Evolutionary conservation across 2,888 invertebrate species (phyloP).

Genomic region (Hipparchia semele): DNA sequence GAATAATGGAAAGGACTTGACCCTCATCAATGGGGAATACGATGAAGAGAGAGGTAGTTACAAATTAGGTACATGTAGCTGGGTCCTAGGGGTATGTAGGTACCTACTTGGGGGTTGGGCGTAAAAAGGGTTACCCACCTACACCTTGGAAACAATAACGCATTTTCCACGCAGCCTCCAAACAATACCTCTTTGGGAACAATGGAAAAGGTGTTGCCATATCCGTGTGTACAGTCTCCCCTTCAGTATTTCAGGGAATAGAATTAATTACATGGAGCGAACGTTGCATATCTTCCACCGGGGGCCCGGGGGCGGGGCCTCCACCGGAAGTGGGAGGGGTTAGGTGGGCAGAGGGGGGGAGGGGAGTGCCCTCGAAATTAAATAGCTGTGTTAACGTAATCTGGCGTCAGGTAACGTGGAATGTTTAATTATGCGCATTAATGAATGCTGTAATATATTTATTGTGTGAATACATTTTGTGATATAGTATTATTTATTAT

Average conservation of each 20-base stretch:
- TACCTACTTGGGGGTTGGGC: not conserved
- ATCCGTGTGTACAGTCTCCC: conserved; percentile 30
- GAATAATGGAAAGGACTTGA: no score
- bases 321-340: conserved; percentile 45
- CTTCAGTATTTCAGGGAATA: conserved; percentile 45
- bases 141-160: conserved; percentile 27
- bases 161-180: conserved; percentile 13
- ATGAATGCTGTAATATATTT: conserved; percentile 35
- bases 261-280: conserved; percentile 51
- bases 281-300: conserved; percentile 44
- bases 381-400: conserved; percentile 48
- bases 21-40: no score
- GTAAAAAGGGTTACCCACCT: conserved; percentile 16
- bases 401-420: conserved; percentile 47
- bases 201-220: conserved; percentile 38
- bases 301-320: conserved; percentile 41
- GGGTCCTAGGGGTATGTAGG: not conserved
- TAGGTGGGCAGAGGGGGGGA: conserved; percentile 13
- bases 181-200: conserved; percentile 34
- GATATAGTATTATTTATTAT: not conserved
- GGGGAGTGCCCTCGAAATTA: conserved; percentile 45
- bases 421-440: conserved; percentile 47
- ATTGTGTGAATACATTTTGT: conserved; percentile 27
- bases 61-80: not conserved
- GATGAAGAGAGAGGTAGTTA: not conserved